phyloP scores from a whole-genome alignment of 2,888 invertebrate genomes.

The Ligdia adustata region DNA sequence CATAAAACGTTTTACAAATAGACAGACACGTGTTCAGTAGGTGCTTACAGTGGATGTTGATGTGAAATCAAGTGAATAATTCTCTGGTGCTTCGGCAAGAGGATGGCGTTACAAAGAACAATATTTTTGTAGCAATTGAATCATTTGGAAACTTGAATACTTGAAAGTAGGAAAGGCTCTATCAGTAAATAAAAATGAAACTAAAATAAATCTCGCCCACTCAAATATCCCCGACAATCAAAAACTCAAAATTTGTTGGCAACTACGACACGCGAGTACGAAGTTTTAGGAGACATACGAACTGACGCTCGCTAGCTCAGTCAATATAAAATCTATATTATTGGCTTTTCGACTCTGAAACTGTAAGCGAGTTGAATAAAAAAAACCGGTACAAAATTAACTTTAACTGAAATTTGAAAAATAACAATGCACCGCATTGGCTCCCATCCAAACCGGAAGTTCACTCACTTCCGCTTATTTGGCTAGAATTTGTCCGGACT shows the following conservation, averaged over 20 bases:
- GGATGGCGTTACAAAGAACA: not conserved
- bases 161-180: too few species aligned
- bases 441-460: not conserved
- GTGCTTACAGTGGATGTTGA: not conserved
- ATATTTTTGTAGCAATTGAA: not conserved
- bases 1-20: conserved; percentile 4
- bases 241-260: too few species aligned
- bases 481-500: not conserved
- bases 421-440: not conserved
- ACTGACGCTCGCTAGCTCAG: too few species aligned
- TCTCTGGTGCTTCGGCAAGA: not conserved
- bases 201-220: too few species aligned
- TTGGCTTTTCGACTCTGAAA: not conserved
- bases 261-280: too few species aligned
- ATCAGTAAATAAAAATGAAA: too few species aligned
- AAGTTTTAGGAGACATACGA: too few species aligned
- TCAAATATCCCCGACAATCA: too few species aligned
- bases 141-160: not conserved
- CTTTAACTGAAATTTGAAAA: not conserved
- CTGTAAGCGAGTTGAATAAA: not conserved
- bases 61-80: not conserved
- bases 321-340: too few species aligned
- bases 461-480: not conserved
- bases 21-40: not conserved
- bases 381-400: not conserved